Base-by-base conservation (phyloP, 2,797 vertebrate genomes). In the Scyliorhinus canicula region DNA sequence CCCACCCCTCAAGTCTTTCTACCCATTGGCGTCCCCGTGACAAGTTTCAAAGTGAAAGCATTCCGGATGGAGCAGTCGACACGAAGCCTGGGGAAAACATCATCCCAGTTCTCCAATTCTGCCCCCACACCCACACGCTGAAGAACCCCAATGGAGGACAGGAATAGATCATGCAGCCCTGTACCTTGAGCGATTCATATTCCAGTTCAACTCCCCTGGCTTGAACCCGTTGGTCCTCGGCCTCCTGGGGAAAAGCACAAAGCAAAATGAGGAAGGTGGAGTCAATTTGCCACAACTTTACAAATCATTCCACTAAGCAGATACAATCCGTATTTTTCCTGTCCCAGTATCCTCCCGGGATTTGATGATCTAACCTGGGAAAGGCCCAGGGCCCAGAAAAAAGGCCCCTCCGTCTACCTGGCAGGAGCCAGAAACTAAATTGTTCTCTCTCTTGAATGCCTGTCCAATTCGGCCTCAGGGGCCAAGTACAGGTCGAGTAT, bases 141-240 rank as follows among this genome's bases (percentile, higher is more conserved):
- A 8, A 60, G 52, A n/a, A 2, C 86, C 31, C n/a, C n/a, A n/a
- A n/a, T n/a, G n/a, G n/a, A n/a, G n/a, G n/a, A 21, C 40, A 50
- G 63, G 40, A 52, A 94, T 0, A 24, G 67, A 9, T 74, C 47
- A 8, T 47, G 8, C 21, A 0, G 12, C 26, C 91, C 65, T 93
- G 96, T 97, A 99, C 99, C 98, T 99, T 99, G 93, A 99, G 98
- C 0, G 99, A 99, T 95, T 99, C 99, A 28, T 99, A 99, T 96
- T 99, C 99, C 97, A 99, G 96, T 96, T 99, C 99, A 16, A 98
- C 98, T 50, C 99, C 98, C 95, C 99, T 98, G 82, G 98, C 97
- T 95, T 98, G 98, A 96, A 98, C 98, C 95, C 98, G 98, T 96
- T 99, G 98, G 93, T 98, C 98, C 95, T 99, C 98, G 96, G 98